phyloP scores from a whole-genome alignment of 2,113 vertebrate genomes.

The Ophthalmolycus amberensis region DNA sequence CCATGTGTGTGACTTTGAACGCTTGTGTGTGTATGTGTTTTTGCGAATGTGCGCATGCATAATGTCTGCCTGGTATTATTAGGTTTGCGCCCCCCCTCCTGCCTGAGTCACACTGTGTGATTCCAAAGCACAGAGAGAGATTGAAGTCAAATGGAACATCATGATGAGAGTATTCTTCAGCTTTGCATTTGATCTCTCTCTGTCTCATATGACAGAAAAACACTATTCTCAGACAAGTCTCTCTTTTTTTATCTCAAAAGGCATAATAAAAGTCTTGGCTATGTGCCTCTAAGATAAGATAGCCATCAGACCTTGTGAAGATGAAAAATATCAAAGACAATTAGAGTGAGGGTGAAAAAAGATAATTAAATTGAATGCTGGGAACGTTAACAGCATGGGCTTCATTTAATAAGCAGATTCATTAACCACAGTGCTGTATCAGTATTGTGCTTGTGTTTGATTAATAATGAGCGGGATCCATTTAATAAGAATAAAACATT shows the following conservation, averaged over 20 bases:
- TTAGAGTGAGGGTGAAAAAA: slow-evolving; percentile 69
- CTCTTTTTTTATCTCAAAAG: slow-evolving; percentile 65
- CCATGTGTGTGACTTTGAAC: no score
- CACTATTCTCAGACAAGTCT: slow-evolving; percentile 58
- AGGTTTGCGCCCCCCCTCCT: slow-evolving; percentile 1
- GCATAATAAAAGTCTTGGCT: slow-evolving; percentile 67
- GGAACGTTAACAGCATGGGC: slow-evolving; percentile 66
- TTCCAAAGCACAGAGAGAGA: slow-evolving; percentile 41
- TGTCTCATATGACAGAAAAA: slow-evolving; percentile 67
- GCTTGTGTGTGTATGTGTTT: slow-evolving; percentile 5
- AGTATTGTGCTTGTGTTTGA: slow-evolving; percentile 74
- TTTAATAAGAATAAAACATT: slow-evolving; percentile 79
- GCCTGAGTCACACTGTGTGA: slow-evolving; percentile 42
- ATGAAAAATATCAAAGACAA: slow-evolving; percentile 78
- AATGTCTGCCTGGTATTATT: slow-evolving; percentile 29
- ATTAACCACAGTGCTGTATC: slow-evolving; percentile 71
- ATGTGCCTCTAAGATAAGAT: slow-evolving; percentile 72
- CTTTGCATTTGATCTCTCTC: slow-evolving; percentile 70
- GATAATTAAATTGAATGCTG: slow-evolving; percentile 76
- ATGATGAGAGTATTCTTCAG: slow-evolving; percentile 67
- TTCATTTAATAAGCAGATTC: slow-evolving; percentile 74
- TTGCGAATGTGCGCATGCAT: slow-evolving; percentile 10
- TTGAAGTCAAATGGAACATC: slow-evolving; percentile 66
- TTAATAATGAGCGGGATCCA: slow-evolving; percentile 71
- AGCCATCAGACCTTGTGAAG: slow-evolving; percentile 70